Conservation (phyloP, 2,888 invertebrate genomes). For the Bursaphelenchus okinawaensis region DNA sequence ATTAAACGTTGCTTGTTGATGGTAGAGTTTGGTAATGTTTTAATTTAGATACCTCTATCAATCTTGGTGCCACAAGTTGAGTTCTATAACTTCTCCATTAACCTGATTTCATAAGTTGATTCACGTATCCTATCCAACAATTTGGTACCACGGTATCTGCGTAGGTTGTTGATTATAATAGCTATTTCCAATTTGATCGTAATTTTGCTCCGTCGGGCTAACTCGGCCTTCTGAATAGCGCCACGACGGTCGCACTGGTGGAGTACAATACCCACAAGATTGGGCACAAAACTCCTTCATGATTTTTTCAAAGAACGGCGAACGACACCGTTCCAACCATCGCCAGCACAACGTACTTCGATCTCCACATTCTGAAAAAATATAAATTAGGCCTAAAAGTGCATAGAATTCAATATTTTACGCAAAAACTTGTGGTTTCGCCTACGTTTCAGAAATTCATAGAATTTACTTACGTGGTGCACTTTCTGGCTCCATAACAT, state of each 20-base stretch:
- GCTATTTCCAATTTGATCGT: background rate
- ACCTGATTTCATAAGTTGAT: no score
- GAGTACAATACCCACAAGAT: conserved; percentile 25
- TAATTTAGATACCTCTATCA: no score
- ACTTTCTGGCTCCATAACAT: background rate
- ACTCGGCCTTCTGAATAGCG: conserved; percentile 2
- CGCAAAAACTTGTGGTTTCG: no score
- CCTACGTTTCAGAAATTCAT: no score
- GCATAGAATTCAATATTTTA: no score
- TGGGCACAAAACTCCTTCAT: conserved; percentile 43
- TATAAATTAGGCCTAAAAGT: background rate
- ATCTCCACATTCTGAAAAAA: conserved; percentile 40
- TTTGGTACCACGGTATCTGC: background rate
- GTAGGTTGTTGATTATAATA: background rate
- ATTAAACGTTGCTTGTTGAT: no score
- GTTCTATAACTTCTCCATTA: no score
- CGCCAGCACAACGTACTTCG: conserved; percentile 53
- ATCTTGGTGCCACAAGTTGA: no score
- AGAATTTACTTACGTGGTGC: background rate
- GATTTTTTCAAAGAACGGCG: conserved; percentile 55
- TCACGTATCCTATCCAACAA: no score
- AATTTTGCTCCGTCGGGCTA: background rate
- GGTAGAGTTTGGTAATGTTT: no score
- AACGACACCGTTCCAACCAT: conserved; percentile 54
- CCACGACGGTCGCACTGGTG: conserved; percentile 8